Evolutionary conservation across 2,888 invertebrate genomes (phyloP), one percentile per base, ranked within the genome.

Genomic region (Heterodera filipjevi): DNA sequence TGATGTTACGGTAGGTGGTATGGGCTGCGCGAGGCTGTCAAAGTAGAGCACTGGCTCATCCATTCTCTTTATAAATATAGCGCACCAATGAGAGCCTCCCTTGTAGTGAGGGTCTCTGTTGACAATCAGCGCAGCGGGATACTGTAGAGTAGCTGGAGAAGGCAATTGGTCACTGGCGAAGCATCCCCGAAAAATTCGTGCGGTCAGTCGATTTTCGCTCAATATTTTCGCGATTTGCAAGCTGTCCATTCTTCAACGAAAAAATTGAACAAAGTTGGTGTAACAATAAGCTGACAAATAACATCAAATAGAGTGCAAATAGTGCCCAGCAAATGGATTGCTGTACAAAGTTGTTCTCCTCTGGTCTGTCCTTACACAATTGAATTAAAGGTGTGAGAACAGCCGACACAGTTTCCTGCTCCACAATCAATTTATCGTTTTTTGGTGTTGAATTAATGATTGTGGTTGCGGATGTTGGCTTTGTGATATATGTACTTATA

Each of bases 111-210:
- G 66, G 30, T 76, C 77, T 0, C n/a, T 1, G 33, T 77, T 77
- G 8, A 76, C 35, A 71, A 76, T 33, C 14, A 64, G 70, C 12
- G 72, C 72, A 16, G 49, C 49, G 0, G 49, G 49, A 16, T 49
- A 76, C 70, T 76, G 16, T 74, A 59, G 32, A n/a, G 30, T 27
- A 6, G 12, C 12, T n/a, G n/a, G 27, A 72, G 27, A 27, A 12
- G 72, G 76, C 6, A 76, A 27, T 27, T 76, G n/a, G 2, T 76
- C 49, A 76, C 76, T 44, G 33, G 76, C 59, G 64, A 76, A 76
- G 39, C 76, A 76, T 16, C 76, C 76, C 27, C 16, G 53, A 71
- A 64, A 76, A 3, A 77, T 16, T 71, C 27, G 39, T 16, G 5
- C 32, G n/a, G 76, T 76, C 27, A 3, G 33, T 16, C n/a, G 12